Conservation (phyloP, 2,888 invertebrate species). For the Drosophila affinis region DNA sequence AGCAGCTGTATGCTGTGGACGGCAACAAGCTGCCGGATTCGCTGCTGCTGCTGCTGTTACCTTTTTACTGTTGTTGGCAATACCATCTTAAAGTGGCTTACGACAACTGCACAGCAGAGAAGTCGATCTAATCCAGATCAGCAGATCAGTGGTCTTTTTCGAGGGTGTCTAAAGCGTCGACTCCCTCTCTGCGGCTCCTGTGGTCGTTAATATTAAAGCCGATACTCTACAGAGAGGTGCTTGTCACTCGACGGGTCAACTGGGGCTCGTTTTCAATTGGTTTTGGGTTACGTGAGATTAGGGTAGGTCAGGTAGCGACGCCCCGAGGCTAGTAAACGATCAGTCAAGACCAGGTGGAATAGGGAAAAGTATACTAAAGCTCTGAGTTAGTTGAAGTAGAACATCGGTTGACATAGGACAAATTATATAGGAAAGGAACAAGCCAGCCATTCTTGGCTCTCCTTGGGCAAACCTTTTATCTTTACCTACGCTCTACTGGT, state of each 20-base stretch:
- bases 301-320: not conserved
- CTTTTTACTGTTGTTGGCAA: slow-evolving; percentile 23
- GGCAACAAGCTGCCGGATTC: slow-evolving; percentile 43
- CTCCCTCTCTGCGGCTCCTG: not conserved
- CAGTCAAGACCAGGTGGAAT: not conserved
- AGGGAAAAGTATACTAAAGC: not conserved
- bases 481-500: not conserved
- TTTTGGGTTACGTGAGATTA: not conserved
- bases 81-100: not conserved
- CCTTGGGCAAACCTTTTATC: no score
- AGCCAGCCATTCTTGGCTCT: no score
- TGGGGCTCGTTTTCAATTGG: not conserved
- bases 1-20: slow-evolving; percentile 14
- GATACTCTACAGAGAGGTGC: not conserved
- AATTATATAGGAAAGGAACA: no score
- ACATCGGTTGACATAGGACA: no score
- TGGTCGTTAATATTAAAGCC: not conserved
- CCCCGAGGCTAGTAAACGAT: not conserved
- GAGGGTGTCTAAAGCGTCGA: not conserved
- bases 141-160: not conserved
- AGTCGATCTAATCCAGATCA: not conserved
- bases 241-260: not conserved
- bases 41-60: slow-evolving; percentile 21
- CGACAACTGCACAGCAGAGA: not conserved
- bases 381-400: not conserved